These are phyloP conservation scores for Sinelater perroti DNA, from an alignment of 2,888 invertebrate species.

Conservation along the genomic window DNA sequence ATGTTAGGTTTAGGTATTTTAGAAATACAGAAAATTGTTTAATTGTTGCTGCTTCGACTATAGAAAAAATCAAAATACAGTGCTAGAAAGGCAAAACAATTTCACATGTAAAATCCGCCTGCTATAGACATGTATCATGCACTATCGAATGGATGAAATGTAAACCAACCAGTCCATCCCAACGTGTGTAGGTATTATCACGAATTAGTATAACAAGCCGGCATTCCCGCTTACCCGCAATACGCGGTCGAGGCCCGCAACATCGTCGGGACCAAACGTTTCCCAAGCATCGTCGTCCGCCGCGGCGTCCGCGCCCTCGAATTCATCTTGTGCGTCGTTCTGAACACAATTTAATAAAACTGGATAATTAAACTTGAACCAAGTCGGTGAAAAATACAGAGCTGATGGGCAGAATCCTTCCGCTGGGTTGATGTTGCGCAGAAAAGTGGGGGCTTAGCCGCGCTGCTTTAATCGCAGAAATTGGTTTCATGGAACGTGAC, in stretches of 20 bases:
- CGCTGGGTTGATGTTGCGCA: no score
- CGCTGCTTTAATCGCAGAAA: no score
- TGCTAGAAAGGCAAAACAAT: constrained; percentile 7
- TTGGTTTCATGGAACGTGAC: neutral
- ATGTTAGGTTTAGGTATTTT: no score
- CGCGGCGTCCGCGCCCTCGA: constrained; percentile 68
- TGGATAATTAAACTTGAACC: constrained; percentile 17
- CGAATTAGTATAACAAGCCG: constrained; percentile 31
- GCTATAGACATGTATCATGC: constrained; percentile 18
- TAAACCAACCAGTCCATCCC: constrained; percentile 25
- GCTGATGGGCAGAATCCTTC: no score
- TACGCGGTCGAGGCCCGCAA: constrained; percentile 65
- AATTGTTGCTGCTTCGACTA: constrained; percentile 9
- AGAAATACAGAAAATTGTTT: no score
- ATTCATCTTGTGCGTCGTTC: constrained; percentile 78
- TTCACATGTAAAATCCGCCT: neutral
- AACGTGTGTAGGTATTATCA: constrained; percentile 26
- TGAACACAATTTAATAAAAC: constrained; percentile 58
- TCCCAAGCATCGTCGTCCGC: constrained; percentile 71
- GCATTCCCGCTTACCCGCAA: constrained; percentile 65
- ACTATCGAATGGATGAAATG: constrained; percentile 13
- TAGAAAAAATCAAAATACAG: neutral
- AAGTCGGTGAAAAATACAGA: constrained; percentile 7
- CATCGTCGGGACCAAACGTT: constrained; percentile 65
- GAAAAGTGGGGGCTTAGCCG: no score